Percentiles rank a stretch among this genome's conserved stretches.
Evolutionary conservation across 2,888 invertebrate species (phyloP).

Genomic region (Drepanosiphum platanoidis): DNA sequence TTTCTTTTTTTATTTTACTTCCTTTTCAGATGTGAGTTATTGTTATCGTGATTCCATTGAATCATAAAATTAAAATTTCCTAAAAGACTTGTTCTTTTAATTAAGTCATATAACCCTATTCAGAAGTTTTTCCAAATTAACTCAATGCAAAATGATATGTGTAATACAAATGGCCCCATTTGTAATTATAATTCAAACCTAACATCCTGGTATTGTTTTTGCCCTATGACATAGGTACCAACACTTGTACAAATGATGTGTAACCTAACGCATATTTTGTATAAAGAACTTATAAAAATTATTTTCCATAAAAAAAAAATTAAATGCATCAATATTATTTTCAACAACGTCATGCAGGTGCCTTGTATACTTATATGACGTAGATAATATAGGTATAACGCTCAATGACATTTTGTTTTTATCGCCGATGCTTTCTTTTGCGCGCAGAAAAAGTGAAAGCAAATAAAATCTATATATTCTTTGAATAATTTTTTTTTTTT

Average conservation of each 20-base stretch:
- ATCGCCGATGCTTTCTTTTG: too few relatives aligned
- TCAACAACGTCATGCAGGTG: background rate
- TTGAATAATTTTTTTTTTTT: too few relatives aligned
- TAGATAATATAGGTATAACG: too few relatives aligned
- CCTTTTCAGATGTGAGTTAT: too few relatives aligned
- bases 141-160: constrained; percentile 18
- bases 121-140: constrained; percentile 15
- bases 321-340: background rate
- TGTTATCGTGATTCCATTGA: too few relatives aligned
- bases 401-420: too few relatives aligned
- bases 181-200: constrained; percentile 60
- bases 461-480: too few relatives aligned
- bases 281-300: background rate
- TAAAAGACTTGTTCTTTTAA: background rate
- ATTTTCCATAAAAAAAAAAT: background rate
- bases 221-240: constrained; percentile 52
- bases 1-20: too few relatives aligned
- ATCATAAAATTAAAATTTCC: background rate
- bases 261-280: background rate
- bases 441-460: too few relatives aligned
- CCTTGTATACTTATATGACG: too few relatives aligned
- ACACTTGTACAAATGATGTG: background rate
- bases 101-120: constrained; percentile 4
- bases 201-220: constrained; percentile 61
- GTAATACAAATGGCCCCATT: constrained; percentile 50